Conservation (phyloP, 2,113 vertebrate genomes). For the Telmatochromis sp. region DNA sequence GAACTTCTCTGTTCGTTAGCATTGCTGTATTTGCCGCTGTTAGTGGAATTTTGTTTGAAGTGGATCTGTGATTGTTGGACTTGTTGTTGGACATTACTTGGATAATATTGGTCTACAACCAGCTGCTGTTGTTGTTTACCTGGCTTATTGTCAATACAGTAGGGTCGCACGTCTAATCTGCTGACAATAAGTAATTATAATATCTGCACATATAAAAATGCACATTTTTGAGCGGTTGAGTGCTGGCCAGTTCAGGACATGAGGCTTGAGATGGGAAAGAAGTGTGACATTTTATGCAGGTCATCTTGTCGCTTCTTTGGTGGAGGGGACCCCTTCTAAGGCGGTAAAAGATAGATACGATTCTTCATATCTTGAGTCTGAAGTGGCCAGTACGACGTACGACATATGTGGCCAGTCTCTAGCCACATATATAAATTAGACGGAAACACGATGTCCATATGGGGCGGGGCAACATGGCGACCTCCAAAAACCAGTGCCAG, state of each 20-base stretch:
- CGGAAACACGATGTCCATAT: neutral
- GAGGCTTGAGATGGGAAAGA: neutral
- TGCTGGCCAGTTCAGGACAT: neutral
- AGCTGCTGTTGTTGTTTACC: neutral
- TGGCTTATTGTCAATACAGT: neutral
- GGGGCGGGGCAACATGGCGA: neutral
- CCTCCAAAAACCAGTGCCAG: neutral
- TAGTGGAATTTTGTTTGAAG: neutral
- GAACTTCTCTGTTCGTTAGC: neutral
- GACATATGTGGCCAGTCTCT: neutral
- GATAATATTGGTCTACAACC: neutral
- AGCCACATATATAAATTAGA: neutral
- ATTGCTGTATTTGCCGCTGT: neutral
- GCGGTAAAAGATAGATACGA: fast-evolving
- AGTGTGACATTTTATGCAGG: neutral
- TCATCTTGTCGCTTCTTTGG: neutral
- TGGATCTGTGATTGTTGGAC: neutral
- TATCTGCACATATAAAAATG: neutral
- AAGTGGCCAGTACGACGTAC: neutral
- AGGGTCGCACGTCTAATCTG: fast-evolving
- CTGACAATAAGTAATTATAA: neutral
- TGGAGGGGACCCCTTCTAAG: neutral
- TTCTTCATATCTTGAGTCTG: neutral
- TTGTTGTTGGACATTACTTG: neutral
- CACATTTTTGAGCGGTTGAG: neutral